Percentiles rank a stretch among this genome's conserved stretches.
These are phyloP conservation scores for Pithys albifrons DNA, from an alignment of 2,113 vertebrate species.

Conservation along the genomic window DNA sequence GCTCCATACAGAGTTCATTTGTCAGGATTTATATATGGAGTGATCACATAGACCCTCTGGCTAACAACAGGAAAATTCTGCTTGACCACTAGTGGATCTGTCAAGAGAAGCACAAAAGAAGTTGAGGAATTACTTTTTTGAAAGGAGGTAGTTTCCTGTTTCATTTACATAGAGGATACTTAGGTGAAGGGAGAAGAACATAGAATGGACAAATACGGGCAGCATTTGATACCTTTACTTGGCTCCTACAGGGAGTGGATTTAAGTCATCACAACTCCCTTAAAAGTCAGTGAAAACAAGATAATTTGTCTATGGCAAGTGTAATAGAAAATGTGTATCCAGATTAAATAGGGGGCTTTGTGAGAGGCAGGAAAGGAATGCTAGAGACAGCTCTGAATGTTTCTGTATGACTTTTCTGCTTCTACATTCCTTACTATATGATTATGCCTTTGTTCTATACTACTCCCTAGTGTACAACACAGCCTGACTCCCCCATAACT, in stretches of 20 bases:
- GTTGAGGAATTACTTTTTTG: not conserved
- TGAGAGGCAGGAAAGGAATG: not conserved
- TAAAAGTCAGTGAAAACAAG: not conserved
- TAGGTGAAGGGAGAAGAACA: not conserved
- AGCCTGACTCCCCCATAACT: not conserved
- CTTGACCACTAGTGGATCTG: not conserved
- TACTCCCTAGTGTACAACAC: not conserved
- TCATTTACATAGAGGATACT: not conserved
- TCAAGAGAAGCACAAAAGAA: not conserved
- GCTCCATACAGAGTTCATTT: not conserved
- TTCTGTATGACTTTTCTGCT: not conserved
- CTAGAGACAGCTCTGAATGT: not conserved
- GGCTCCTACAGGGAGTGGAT: not conserved
- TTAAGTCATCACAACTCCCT: not conserved
- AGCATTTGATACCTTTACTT: not conserved
- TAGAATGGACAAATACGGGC: not conserved
- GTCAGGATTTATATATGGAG: not conserved
- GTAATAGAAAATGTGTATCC: not conserved
- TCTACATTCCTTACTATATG: not conserved
- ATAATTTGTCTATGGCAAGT: not conserved
- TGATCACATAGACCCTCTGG: not conserved
- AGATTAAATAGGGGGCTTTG: not conserved
- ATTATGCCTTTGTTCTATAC: not conserved
- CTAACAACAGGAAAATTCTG: not conserved
- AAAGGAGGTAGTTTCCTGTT: not conserved